These are phyloP conservation scores for Leptosomus discolor DNA, from an alignment of 2,113 vertebrate genomes.

Conservation along the genomic window DNA sequence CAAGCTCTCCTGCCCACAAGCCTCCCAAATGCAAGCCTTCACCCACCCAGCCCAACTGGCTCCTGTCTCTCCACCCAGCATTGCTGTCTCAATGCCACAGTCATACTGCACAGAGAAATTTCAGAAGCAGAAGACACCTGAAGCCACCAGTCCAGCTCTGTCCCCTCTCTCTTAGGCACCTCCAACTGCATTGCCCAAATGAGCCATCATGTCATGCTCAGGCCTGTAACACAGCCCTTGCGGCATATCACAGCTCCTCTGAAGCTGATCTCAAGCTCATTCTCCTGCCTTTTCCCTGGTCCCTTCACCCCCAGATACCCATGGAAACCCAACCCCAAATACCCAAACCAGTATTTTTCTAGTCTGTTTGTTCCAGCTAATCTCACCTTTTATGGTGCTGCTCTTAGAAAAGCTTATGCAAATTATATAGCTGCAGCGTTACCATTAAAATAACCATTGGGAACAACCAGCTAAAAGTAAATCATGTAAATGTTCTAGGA, in stretches of 20 bases:
- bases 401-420: not conserved
- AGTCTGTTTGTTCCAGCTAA: not conserved
- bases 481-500: not conserved
- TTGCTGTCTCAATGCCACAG: not conserved
- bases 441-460: not conserved
- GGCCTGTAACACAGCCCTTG: not conserved
- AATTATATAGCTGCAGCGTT: not conserved
- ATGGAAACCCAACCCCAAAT: not conserved
- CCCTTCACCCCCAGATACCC: not conserved
- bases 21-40: not conserved
- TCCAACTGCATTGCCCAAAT: not conserved
- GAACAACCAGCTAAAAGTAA: slow-evolving; percentile 33
- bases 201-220: rapidly evolving
- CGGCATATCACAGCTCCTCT: not conserved
- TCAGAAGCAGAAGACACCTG: not conserved
- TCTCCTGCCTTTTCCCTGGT: not conserved
- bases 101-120: not conserved
- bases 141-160: not conserved
- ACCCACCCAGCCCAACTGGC: not conserved
- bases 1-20: not conserved
- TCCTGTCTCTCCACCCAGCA: not conserved
- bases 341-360: not conserved
- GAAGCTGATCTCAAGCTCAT: not conserved
- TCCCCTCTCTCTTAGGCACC: not conserved
- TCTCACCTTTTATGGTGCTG: not conserved